phyloP scores from a whole-genome alignment of 1,140 invertebrate genomes.

The Bombus consobrinus region DNA sequence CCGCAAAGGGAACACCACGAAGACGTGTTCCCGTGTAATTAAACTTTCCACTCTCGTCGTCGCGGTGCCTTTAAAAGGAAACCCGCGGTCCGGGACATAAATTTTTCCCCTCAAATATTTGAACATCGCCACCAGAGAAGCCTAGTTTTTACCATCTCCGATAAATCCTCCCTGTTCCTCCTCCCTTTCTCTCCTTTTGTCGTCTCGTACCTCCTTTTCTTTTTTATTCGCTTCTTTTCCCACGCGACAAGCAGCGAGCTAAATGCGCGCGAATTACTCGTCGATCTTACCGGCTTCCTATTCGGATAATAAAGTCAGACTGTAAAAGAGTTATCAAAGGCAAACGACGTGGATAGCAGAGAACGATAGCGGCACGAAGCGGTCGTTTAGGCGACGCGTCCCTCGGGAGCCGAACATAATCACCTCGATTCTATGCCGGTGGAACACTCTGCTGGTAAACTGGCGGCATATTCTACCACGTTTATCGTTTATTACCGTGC shows the following conservation, averaged over 20 bases:
- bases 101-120: constrained; percentile 63
- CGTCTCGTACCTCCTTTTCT: too few species aligned
- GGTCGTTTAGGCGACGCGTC: constrained; percentile 23
- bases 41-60: neutral
- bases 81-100: neutral
- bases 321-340: constrained; percentile 38
- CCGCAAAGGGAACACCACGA: neutral
- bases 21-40: neutral
- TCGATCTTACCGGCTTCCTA: neutral
- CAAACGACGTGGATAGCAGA: neutral
- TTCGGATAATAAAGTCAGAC: constrained; percentile 7
- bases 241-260: neutral
- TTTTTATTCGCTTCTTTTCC: neutral
- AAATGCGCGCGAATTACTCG: neutral
- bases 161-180: neutral
- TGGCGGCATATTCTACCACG: constrained; percentile 16
- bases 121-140: constrained; percentile 26
- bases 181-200: neutral
- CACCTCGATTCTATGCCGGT: constrained; percentile 7
- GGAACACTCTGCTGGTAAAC: constrained; percentile 1
- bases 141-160: constrained; percentile 11
- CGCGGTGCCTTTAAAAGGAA: constrained; percentile 2
- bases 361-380: constrained; percentile 10
- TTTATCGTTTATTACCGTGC: constrained; percentile 36
- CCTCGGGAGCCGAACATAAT: constrained; percentile 22